phyloP scores from a whole-genome alignment of 2,113 vertebrate genomes.

The Pollimyrus isidori region DNA sequence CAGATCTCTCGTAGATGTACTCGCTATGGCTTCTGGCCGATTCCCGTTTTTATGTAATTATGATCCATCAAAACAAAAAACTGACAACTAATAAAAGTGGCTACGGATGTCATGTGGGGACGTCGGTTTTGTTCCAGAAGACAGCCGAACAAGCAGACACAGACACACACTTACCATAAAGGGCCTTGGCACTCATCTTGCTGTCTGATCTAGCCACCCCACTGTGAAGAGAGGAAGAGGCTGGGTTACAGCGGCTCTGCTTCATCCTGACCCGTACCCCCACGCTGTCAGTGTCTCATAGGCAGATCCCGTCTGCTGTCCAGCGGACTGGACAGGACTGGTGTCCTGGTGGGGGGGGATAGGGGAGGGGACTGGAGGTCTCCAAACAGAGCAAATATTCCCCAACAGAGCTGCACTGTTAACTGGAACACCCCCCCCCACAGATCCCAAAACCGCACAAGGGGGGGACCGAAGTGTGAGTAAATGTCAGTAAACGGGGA shows the following conservation, averaged over 20 bases:
- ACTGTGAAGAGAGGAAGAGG: conserved; percentile 56
- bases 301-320: background rate
- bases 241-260: conserved; percentile 45
- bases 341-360: background rate
- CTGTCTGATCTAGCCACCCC: conserved; percentile 66
- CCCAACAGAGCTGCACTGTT: conserved; percentile 62
- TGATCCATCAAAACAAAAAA: background rate
- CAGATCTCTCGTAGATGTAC: background rate
- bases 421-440: conserved; percentile 48
- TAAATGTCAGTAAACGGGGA: background rate
- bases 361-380: conserved; percentile 23
- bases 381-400: conserved; percentile 59
- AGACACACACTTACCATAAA: conserved; percentile 49
- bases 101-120: background rate
- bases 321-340: background rate
- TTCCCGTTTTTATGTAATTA: background rate
- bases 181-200: conserved; percentile 68
- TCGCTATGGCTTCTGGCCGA: background rate
- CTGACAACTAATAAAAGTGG: background rate
- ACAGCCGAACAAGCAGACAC: background rate
- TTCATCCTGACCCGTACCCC: conserved; percentile 49
- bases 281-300: background rate
- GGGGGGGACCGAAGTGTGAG: conserved; percentile 33
- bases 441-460: conserved; percentile 26
- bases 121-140: background rate